A percentile compares a stretch with the other conserved stretches of the same genome.
These are phyloP conservation scores for Chelonia mydas DNA, from an alignment of 2,797 vertebrate species.

Conservation along the genomic window DNA sequence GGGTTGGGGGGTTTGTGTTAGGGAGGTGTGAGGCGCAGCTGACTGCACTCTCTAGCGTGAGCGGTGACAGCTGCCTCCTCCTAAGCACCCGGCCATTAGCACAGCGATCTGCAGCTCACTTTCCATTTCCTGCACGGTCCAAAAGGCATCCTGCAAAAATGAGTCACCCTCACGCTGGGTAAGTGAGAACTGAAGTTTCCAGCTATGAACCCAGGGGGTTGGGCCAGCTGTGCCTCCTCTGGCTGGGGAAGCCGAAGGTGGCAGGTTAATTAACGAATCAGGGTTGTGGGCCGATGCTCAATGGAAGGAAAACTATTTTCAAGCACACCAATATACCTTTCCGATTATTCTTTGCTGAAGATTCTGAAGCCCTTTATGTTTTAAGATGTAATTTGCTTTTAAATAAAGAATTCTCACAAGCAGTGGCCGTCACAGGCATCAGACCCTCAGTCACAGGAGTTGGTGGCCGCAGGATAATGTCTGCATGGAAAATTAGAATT, in stretches of 20 bases:
- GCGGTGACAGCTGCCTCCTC: not conserved
- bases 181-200: conserved; percentile 70
- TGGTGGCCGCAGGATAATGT: not conserved
- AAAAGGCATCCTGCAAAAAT: conserved; percentile 78
- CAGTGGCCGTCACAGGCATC: not conserved
- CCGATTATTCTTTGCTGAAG: not conserved
- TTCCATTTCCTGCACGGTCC: not conserved
- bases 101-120: not conserved
- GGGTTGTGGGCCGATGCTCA: not conserved
- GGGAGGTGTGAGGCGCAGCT: not conserved
- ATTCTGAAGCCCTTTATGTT: not conserved
- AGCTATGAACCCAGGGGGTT: not conserved
- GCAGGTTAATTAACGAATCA: too few species aligned
- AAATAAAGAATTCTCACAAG: not conserved
- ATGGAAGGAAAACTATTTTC: not conserved
- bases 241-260: not conserved
- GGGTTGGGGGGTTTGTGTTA: not conserved
- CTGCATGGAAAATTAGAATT: not conserved
- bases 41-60: not conserved
- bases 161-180: conserved; percentile 88
- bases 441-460: not conserved
- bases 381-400: not conserved
- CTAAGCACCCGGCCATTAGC: not conserved
- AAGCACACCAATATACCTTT: not conserved
- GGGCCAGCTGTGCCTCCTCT: not conserved